Conservation (phyloP, 2,797 vertebrate genomes). For the Sternarchorhynchus goeldii region DNA sequence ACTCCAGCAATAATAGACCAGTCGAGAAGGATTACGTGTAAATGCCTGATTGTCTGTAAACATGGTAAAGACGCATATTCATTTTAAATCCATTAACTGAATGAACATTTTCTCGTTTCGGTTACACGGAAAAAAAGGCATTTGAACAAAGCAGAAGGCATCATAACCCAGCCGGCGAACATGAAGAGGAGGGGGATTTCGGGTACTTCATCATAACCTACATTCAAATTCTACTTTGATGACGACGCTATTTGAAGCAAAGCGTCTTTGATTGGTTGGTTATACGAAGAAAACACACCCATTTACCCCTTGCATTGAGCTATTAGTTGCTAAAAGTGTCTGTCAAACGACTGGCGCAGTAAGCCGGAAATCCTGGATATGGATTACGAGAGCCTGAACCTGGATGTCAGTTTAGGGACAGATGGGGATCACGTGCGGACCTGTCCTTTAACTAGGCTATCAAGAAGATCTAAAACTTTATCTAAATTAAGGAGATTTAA, state of each 20-base stretch:
- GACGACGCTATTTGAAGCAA: constrained; percentile 61
- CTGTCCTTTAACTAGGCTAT: no score
- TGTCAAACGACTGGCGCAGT: constrained; percentile 53
- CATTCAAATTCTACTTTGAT: constrained; percentile 69
- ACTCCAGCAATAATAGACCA: no score
- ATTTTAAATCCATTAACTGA: background rate
- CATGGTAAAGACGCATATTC: background rate
- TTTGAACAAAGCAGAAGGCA: constrained; percentile 68
- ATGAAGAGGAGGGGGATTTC: constrained; percentile 67
- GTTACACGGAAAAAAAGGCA: constrained; percentile 50
- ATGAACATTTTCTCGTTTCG: background rate
- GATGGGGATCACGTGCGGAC: background rate
- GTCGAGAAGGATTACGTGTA: no score
- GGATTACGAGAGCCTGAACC: constrained; percentile 42
- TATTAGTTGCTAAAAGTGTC: constrained; percentile 64
- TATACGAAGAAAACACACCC: constrained; percentile 39
- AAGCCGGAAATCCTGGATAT: constrained; percentile 58
- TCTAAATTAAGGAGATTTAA: no score
- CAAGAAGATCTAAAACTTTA: no score
- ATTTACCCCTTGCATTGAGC: constrained; percentile 45
- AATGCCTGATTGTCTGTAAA: no score
- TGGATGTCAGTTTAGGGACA: background rate
- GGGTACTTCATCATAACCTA: constrained; percentile 64
- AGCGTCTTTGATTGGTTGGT: constrained; percentile 61
- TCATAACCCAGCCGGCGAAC: constrained; percentile 42